These are phyloP conservation scores for Acanthaster planci DNA, from an alignment of 35 echinoderm and acorn worm genomes.

Conservation along the genomic window DNA sequence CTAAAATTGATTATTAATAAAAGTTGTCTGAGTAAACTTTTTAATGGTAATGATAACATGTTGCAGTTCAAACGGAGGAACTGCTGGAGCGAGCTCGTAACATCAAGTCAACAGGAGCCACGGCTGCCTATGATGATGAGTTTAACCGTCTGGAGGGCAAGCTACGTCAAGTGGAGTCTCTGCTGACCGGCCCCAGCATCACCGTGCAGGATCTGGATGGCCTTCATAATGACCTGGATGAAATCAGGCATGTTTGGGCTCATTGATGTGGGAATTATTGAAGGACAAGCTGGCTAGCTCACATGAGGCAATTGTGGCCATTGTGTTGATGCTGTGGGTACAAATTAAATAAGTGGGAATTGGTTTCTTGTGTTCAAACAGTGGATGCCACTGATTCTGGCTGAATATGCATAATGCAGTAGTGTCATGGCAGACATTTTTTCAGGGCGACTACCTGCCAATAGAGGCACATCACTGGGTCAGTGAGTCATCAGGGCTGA, in stretches of 20 bases:
- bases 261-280: too few relatives aligned
- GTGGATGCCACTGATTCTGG: too few relatives aligned
- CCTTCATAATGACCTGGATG: slow-evolving; percentile 52
- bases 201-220: slow-evolving; percentile 49
- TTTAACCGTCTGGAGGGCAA: slow-evolving; percentile 58
- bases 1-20: neutral
- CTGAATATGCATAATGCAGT: too few relatives aligned
- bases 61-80: slow-evolving; percentile 69
- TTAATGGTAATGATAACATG: neutral
- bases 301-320: too few relatives aligned
- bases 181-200: slow-evolving; percentile 60
- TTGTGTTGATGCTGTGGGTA: too few relatives aligned
- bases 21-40: neutral
- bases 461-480: too few relatives aligned
- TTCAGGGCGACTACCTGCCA: too few relatives aligned
- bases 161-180: slow-evolving; percentile 28
- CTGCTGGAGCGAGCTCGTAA: slow-evolving; percentile 50
- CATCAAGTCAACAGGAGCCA: slow-evolving; percentile 52
- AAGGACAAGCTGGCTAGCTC: too few relatives aligned
- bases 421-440: too few relatives aligned
- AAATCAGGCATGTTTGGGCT: slow-evolving; percentile 60
- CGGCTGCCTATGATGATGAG: slow-evolving; percentile 74
- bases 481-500: too few relatives aligned
- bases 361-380: too few relatives aligned
- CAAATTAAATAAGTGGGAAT: too few relatives aligned